A percentile compares a stretch with the other conserved stretches of the same genome.
Evolutionary conservation across 2,113 vertebrate species (phyloP).

Genomic region (Muscicapa adusta): DNA sequence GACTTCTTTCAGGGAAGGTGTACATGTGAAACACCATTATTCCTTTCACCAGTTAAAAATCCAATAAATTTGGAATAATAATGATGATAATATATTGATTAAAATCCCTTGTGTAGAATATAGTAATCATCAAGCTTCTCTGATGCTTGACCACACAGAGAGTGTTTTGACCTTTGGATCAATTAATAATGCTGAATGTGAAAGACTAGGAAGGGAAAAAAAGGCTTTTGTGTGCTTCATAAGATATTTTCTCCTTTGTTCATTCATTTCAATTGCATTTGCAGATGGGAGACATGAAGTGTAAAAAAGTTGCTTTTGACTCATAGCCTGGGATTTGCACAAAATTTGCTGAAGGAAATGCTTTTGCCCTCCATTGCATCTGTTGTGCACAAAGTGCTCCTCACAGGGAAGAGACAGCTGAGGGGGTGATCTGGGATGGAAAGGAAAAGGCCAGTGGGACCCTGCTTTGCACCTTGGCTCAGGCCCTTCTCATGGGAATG

Average conservation of each 20-base stretch:
- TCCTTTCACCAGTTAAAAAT: not conserved
- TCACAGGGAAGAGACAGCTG: not conserved
- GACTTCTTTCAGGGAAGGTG: not conserved
- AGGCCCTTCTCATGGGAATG: not conserved
- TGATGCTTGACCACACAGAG: not conserved
- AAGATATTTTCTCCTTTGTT: not conserved
- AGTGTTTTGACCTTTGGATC: not conserved
- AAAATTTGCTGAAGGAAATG: not conserved
- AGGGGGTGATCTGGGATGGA: not conserved
- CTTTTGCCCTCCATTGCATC: not conserved
- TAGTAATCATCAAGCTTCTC: not conserved
- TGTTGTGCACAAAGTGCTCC: fast-evolving
- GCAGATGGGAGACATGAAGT: not conserved
- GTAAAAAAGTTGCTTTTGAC: not conserved
- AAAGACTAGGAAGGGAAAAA: not conserved
- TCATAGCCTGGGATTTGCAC: not conserved
- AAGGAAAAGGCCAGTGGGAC: not conserved
- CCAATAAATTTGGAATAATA: not conserved
- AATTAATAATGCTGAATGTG: not conserved
- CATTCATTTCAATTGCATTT: not conserved
- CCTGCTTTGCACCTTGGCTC: not conserved
- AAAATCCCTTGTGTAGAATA: not conserved
- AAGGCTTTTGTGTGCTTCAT: not conserved
- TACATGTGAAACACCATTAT: not conserved
- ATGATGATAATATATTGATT: not conserved